Base-by-base conservation (phyloP, 2,113 vertebrate genomes). In the Hippoglossus stenolepis region DNA sequence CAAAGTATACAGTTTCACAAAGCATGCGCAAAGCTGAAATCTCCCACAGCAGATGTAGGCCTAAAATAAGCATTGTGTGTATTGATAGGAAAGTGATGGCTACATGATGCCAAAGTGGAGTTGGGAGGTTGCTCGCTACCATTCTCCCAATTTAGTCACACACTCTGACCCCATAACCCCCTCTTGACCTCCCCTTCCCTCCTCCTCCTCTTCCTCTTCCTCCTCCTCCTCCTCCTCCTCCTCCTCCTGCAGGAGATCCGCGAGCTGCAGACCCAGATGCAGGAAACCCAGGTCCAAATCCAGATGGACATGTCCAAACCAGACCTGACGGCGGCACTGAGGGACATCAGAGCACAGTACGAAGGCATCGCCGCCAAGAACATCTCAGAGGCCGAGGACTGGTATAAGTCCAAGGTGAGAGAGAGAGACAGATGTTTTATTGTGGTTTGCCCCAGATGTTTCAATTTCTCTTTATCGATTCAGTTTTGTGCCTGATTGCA, bases 271-370 rank as follows among this genome's bases (percentile, higher is more conserved):
- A 92, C 94, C 51, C 97, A 98, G 92, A 95, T 98, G 84, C 97
- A 99, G 87, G 97, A 98, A 83, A 95, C 96, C 51, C 97, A 98
- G 83, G 95, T 98, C 70, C 96, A 98, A 87, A 95, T 98, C 77
- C 97, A 99, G 91, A 95, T 98, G 96, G 97, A 99, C 77, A 93
- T 97, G 90, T 97, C 97, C 88, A 98, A 98, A 84, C 97, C 97
- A 0, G 97, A 99, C 90, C 92, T 99, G 92, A 98, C 97, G 0
- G 96, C 97, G 0, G 97, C 97, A 0, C 95, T 98, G 85, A 88
- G 96, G 26, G 97, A 99, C 86, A 98, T 99, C 91, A 94, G 97
- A 1, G 90, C 96, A 23, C 97, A 99, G 91, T 99, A 98, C 0
- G 97, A 99, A 83, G 95, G 88, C 91, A 99, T 99, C 0, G 97